Conservation (phyloP, 2,113 vertebrate genomes). For the Oreotrochilus melanogaster region DNA sequence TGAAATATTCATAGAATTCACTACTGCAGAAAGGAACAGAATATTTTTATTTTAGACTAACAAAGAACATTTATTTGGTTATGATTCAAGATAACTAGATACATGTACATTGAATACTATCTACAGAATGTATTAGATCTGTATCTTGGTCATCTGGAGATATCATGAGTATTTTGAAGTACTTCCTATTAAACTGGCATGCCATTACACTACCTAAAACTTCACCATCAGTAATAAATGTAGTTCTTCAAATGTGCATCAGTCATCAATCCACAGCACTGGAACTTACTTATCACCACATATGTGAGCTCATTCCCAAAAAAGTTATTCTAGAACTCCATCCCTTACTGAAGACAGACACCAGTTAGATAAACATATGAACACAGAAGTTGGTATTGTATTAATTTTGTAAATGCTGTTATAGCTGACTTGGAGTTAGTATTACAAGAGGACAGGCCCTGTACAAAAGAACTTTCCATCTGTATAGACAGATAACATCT, state of each 20-base stretch:
- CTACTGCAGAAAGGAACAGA: constrained; percentile 47
- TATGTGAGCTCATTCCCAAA: neutral
- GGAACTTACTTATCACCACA: neutral
- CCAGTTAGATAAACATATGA: neutral
- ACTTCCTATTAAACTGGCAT: neutral
- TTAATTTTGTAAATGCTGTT: neutral
- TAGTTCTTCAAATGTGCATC: neutral
- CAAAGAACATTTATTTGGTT: neutral
- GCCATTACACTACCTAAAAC: neutral
- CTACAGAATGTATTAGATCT: neutral
- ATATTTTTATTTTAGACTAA: constrained; percentile 19
- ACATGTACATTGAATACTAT: neutral
- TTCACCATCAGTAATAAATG: neutral
- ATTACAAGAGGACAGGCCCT: neutral
- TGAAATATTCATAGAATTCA: constrained; percentile 37
- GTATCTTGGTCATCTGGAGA: neutral
- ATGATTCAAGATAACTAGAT: neutral
- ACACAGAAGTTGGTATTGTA: neutral
- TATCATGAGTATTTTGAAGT: neutral
- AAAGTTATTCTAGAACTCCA: neutral
- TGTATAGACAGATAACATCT: neutral
- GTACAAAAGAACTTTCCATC: neutral
- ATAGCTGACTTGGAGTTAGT: neutral
- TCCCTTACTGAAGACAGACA: neutral
- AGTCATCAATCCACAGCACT: neutral